Evolutionary conservation across 2,888 invertebrate species (phyloP).

Genomic region (Lamellibrachia satsuma): DNA sequence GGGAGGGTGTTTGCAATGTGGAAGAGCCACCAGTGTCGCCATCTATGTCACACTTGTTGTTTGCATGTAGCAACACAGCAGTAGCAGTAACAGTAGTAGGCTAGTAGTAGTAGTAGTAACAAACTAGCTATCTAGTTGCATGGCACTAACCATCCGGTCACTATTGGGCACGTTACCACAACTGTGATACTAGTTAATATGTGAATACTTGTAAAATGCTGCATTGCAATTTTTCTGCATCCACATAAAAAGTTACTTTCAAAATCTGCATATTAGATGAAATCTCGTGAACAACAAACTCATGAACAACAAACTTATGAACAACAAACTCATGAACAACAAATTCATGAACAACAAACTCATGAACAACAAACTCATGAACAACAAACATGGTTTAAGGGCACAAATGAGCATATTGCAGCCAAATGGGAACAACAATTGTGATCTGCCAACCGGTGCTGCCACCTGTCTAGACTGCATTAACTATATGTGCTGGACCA

Average conservation of each 20-base stretch:
- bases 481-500: neutral
- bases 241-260: neutral
- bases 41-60: neutral
- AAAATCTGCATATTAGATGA: neutral
- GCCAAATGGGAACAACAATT: neutral
- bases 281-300: neutral
- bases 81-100: neutral
- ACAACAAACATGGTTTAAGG: neutral
- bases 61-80: neutral
- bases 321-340: no score
- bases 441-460: constrained; percentile 1
- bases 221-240: neutral
- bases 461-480: constrained; percentile 1
- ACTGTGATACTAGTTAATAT: neutral
- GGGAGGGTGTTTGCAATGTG: neutral
- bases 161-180: neutral
- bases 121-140: neutral
- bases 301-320: no score
- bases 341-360: no score
- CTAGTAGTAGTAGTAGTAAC: neutral
- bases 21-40: constrained; percentile 13
- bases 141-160: neutral
- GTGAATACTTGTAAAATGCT: neutral
- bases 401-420: neutral
- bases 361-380: neutral